Evolutionary conservation across 2,113 vertebrate genomes (phyloP), one percentile per base, ranked within the genome.

Genomic region (Tyto alba): DNA sequence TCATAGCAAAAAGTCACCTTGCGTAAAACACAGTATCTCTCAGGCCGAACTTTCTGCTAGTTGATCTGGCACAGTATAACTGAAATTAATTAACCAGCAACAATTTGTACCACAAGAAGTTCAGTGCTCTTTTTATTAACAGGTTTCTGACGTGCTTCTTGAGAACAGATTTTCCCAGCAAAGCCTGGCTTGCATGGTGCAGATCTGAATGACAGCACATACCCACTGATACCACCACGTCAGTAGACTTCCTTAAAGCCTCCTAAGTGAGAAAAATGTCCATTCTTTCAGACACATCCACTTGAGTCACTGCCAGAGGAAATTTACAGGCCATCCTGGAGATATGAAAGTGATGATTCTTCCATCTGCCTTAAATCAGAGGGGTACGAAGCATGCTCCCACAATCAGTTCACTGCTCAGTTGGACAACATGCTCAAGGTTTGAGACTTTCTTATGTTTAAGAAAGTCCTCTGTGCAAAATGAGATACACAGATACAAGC

Each of bases 291-390:
- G 62, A 85, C 19, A 45, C 0, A 0, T 43, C 45, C 71, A 55
- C 17, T 77, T 74, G 59, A 91, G 20, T 55, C 23, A 55, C 29
- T 90, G 62, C 63, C 88, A 95, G 68, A 83, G 16, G 5, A 91
- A 80, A 91, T 95, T 66, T 80, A 79, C 59, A 93, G 71, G 62
- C 21, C 74, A 85, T n/a, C 10, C 23, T 79, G 38, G 41, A 85
- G 73, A 59, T 10, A 3, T 29, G 52, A 36, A 91, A 57, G 53
- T 34, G 52, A 38, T 43, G 40, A 81, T 68, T 85, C 81, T 71
- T 94, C 50, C 50, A 67, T 73, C 71, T 96, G 82, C 60, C 90
- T 92, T 83, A 86, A 86, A 93, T 92, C 90, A 92, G 45, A 77
- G 36, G 15, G 10, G 12, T 77, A 74, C 13, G 77, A 94, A 74